Conservation (phyloP, 2,888 invertebrate genomes). For the Parapristionchus giblindavisi region DNA sequence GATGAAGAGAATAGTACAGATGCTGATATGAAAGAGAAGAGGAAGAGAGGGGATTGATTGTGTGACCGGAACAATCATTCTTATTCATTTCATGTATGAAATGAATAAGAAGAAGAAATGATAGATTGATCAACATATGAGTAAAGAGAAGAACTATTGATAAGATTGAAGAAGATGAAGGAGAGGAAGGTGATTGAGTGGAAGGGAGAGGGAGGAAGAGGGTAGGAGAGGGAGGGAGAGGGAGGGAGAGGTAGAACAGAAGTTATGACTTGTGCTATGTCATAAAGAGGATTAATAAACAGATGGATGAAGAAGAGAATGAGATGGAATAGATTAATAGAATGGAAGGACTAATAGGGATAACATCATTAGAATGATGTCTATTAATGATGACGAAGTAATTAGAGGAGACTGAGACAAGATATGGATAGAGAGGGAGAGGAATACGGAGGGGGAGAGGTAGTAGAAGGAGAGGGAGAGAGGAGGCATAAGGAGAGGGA, state of each 20-base stretch:
- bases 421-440: conserved; percentile 9
- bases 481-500: not conserved
- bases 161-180: conserved; percentile 7
- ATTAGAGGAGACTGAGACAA: not conserved
- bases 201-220: conserved; percentile 9
- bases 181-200: conserved; percentile 7
- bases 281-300: no score
- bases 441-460: not conserved
- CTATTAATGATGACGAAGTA: no score
- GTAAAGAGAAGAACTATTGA: not conserved
- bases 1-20: conserved; percentile 21
- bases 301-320: no score
- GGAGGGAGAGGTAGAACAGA: no score
- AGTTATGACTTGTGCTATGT: no score
- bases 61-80: not conserved
- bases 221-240: conserved; percentile 23
- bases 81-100: not conserved
- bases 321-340: no score
- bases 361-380: no score
- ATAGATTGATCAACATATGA: not conserved
- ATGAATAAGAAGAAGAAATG: not conserved
- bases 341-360: no score
- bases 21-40: conserved; percentile 2
- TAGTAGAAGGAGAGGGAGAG: conserved; percentile 3
- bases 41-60: not conserved